Percentiles rank a stretch among this genome's conserved stretches.
Evolutionary conservation across 2,888 invertebrate genomes (phyloP).

Genomic region (Globia sparganii): DNA sequence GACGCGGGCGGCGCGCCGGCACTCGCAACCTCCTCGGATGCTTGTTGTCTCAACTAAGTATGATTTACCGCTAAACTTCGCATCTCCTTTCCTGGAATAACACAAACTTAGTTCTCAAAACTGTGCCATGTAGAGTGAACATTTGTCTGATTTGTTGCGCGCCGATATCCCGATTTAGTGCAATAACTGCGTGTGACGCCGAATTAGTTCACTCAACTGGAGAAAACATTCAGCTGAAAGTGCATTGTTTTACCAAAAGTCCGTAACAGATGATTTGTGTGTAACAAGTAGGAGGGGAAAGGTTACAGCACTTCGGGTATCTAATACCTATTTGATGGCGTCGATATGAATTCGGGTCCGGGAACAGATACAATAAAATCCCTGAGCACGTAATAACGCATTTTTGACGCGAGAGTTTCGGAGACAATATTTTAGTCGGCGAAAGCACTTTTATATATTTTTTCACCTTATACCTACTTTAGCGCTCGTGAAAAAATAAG

Average conservation of each 20-base stretch:
- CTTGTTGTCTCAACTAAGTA: conserved; percentile 77
- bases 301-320: conserved; percentile 31
- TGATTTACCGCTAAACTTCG: conserved; percentile 82
- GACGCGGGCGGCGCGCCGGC: conserved; percentile 39
- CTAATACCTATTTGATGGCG: conserved; percentile 57
- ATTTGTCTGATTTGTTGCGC: conserved; percentile 62
- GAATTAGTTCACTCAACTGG: conserved; percentile 37
- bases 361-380: conserved; percentile 53
- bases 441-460: conserved; percentile 51
- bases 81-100: conserved; percentile 75
- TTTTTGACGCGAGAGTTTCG: conserved; percentile 38
- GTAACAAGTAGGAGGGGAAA: conserved; percentile 1
- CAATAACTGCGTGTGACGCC: conserved; percentile 51
- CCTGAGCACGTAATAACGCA: conserved; percentile 52
- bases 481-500: conserved; percentile 31
- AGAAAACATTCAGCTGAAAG: conserved; percentile 38
- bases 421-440: conserved; percentile 43
- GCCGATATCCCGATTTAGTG: conserved; percentile 56
- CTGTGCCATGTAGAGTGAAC: conserved; percentile 66
- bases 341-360: conserved; percentile 48
- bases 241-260: conserved; percentile 32
- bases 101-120: conserved; percentile 75
- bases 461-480: conserved; percentile 50
- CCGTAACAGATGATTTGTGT: conserved; percentile 34
- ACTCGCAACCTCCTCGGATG: conserved; percentile 69